phyloP scores from a whole-genome alignment of 35 echinoderm and acorn worm species.

The Lytechinus variegatus region DNA sequence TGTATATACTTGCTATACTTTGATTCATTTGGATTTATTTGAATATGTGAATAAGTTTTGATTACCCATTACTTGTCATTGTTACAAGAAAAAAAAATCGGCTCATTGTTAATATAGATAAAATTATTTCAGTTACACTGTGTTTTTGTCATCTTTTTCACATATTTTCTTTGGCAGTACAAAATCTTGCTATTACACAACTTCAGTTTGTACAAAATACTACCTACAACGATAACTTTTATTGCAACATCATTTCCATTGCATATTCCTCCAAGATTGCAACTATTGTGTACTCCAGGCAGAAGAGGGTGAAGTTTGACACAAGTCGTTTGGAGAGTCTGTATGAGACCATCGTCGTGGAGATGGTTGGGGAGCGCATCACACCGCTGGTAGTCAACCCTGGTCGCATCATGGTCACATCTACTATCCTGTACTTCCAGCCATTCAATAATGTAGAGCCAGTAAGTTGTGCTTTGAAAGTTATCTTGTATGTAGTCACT shows the following conservation, averaged over 20 bases:
- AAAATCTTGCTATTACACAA: not conserved
- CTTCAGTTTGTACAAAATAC: not conserved
- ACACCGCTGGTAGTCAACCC: slow-evolving; percentile 92
- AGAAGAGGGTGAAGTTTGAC: slow-evolving; percentile 88
- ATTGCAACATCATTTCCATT: not conserved
- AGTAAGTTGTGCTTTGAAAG: slow-evolving; percentile 61
- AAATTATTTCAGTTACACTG: no score
- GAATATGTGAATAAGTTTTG: no score
- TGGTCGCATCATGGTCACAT: slow-evolving; percentile 89
- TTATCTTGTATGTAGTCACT: not conserved
- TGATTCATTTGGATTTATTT: no score
- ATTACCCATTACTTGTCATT: no score
- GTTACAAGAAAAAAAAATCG: no score
- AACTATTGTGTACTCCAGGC: slow-evolving; percentile 82
- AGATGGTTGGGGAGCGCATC: slow-evolving; percentile 92
- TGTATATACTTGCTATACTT: no score
- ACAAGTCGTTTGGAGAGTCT: slow-evolving; percentile 92
- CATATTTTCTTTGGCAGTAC: no score
- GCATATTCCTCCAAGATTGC: slow-evolving; percentile 69
- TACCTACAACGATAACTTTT: not conserved
- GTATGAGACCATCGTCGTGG: slow-evolving; percentile 91
- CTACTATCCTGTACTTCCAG: slow-evolving; percentile 88
- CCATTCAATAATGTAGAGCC: slow-evolving; percentile 97
- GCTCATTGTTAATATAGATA: no score
- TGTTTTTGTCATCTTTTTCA: no score